Conservation (phyloP, 2,888 invertebrate genomes). For the Lathronympha strigana region DNA sequence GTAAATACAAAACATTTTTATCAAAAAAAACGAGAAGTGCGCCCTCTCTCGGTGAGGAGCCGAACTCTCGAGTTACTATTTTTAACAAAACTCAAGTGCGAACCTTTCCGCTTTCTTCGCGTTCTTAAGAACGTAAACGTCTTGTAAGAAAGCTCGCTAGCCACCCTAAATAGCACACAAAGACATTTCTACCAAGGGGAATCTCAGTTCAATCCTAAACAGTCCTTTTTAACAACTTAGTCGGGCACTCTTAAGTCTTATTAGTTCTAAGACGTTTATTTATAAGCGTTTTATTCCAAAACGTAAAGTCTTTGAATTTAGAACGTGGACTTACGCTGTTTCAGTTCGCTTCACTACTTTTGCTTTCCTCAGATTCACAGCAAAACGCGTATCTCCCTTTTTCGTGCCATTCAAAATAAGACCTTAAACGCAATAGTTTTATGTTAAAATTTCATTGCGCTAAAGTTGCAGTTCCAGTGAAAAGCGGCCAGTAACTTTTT, state of each 20-base stretch:
- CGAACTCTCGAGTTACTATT: slow-evolving; percentile 67
- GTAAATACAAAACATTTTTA: not conserved
- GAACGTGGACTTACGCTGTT: slow-evolving; percentile 49
- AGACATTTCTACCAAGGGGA: slow-evolving; percentile 51
- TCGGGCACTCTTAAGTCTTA: slow-evolving; percentile 45
- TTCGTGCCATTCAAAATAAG: slow-evolving; percentile 41
- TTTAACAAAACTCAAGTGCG: slow-evolving; percentile 78
- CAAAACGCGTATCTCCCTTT: not conserved
- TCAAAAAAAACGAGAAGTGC: slow-evolving; percentile 51
- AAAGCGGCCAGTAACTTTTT: slow-evolving; percentile 56
- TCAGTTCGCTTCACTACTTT: slow-evolving; percentile 44
- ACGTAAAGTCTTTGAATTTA: slow-evolving; percentile 17
- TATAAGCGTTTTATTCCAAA: slow-evolving; percentile 36
- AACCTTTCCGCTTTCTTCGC: slow-evolving; percentile 81
- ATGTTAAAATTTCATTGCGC: slow-evolving; percentile 48
- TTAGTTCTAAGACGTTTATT: slow-evolving; percentile 35
- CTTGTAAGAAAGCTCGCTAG: slow-evolving; percentile 72
- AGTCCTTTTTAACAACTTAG: slow-evolving; percentile 47
- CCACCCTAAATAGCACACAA: slow-evolving; percentile 57
- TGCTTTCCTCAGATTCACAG: slow-evolving; percentile 27
- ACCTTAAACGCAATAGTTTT: not conserved
- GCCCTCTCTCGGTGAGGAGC: slow-evolving; percentile 68
- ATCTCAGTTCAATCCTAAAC: slow-evolving; percentile 49
- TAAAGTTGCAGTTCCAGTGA: slow-evolving; percentile 48
- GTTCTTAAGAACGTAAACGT: slow-evolving; percentile 78